Evolutionary conservation across 2,113 vertebrate species (phyloP).

Genomic region (Anoura caudifer): DNA sequence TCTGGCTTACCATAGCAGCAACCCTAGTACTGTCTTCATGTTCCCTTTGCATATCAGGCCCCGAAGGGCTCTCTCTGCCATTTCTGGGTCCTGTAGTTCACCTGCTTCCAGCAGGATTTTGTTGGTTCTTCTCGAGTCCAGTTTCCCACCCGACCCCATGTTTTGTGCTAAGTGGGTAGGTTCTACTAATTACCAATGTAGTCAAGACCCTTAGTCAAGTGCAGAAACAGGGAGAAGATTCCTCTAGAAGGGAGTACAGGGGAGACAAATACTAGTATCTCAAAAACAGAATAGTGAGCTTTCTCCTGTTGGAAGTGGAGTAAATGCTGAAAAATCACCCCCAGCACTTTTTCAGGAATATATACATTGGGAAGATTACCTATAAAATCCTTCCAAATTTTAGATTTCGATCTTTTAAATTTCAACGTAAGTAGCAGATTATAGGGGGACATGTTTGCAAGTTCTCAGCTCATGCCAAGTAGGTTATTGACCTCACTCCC

Average conservation of each 20-base stretch:
- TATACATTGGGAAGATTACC: neutral
- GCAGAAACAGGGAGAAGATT: neutral
- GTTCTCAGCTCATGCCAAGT: neutral
- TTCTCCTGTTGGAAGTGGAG: neutral
- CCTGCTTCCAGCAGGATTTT: neutral
- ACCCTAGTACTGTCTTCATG: neutral
- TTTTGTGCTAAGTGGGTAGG: neutral
- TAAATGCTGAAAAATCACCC: neutral
- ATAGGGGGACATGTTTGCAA: neutral
- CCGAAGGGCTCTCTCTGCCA: neutral
- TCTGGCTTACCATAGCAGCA: neutral
- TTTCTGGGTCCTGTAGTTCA: neutral
- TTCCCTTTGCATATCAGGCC: neutral
- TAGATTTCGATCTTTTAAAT: neutral
- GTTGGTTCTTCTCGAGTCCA: neutral
- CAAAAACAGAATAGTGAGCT: neutral
- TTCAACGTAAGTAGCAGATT: neutral
- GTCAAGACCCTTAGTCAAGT: neutral
- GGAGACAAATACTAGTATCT: neutral
- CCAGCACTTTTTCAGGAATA: neutral
- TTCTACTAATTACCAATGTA: neutral
- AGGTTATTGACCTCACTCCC: neutral
- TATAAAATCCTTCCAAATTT: neutral
- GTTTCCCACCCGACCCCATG: neutral
- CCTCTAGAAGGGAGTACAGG: neutral